These are phyloP conservation scores for Heliothis virescens DNA, from an alignment of 1,140 invertebrate species.

Conservation along the genomic window DNA sequence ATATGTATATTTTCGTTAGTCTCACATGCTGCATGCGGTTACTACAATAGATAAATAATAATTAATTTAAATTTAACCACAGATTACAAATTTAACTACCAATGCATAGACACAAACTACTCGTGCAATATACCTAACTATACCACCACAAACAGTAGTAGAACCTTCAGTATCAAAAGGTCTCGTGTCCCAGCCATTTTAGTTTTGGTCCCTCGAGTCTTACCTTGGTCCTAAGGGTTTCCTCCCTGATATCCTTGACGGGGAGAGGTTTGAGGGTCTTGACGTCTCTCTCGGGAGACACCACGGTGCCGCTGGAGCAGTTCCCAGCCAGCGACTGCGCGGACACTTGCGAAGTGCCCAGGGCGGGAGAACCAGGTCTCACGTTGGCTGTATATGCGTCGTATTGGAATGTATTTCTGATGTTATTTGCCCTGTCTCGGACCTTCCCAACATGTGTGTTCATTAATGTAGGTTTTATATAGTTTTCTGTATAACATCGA, in stretches of 20 bases:
- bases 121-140: not conserved
- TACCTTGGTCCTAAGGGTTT: constrained; percentile 55
- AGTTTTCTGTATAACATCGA: constrained; percentile 25
- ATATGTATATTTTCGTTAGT: no score
- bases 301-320: constrained; percentile 51
- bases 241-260: constrained; percentile 56
- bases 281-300: constrained; percentile 57
- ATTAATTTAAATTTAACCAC: no score
- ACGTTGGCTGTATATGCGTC: constrained; percentile 64
- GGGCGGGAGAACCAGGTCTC: constrained; percentile 71
- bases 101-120: not conserved
- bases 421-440: not conserved
- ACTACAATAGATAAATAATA: not conserved
- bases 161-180: constrained; percentile 31
- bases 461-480: constrained; percentile 33
- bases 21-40: no score
- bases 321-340: constrained; percentile 64
- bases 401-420: constrained; percentile 36
- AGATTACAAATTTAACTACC: no score
- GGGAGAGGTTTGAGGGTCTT: constrained; percentile 55
- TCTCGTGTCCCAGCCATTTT: constrained; percentile 9
- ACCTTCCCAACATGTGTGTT: constrained; percentile 31
- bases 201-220: constrained; percentile 48
- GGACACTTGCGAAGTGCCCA: constrained; percentile 56
- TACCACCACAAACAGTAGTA: constrained; percentile 16